Conservation (phyloP, 2,113 vertebrate species). For the Heterocephalus glaber region DNA sequence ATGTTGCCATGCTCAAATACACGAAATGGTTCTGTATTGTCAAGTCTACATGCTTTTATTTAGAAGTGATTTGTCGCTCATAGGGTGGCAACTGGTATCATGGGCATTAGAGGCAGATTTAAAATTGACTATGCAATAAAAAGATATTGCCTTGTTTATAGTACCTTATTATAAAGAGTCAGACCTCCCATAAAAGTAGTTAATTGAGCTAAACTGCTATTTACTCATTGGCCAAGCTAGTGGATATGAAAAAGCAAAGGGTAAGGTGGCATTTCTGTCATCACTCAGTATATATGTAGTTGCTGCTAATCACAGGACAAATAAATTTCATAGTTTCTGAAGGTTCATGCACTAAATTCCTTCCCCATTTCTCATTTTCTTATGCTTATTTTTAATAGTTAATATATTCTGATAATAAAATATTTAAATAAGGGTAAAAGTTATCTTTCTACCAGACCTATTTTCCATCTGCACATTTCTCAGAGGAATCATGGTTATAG, state of each 20-base stretch:
- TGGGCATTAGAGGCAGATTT: neutral
- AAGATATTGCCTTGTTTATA: conserved; percentile 14
- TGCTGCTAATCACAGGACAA: neutral
- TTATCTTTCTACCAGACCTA: neutral
- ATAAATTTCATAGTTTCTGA: neutral
- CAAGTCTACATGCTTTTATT: neutral
- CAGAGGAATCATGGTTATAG: neutral
- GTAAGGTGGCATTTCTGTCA: neutral
- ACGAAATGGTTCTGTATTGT: neutral
- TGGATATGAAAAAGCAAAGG: neutral
- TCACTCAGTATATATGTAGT: neutral
- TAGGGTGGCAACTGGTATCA: neutral
- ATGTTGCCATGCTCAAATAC: neutral
- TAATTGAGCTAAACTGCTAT: conserved; percentile 22
- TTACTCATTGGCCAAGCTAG: neutral
- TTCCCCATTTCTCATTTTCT: neutral
- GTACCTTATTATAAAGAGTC: neutral
- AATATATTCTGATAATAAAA: neutral
- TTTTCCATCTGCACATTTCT: neutral
- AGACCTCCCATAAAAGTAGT: neutral
- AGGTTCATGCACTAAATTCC: neutral
- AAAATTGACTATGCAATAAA: conserved; percentile 36
- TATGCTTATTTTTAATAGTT: neutral
- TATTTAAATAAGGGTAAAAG: neutral
- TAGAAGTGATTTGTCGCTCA: neutral